Conservation (phyloP, 2,888 invertebrate species). For the Zootermopsis nevadensis region DNA sequence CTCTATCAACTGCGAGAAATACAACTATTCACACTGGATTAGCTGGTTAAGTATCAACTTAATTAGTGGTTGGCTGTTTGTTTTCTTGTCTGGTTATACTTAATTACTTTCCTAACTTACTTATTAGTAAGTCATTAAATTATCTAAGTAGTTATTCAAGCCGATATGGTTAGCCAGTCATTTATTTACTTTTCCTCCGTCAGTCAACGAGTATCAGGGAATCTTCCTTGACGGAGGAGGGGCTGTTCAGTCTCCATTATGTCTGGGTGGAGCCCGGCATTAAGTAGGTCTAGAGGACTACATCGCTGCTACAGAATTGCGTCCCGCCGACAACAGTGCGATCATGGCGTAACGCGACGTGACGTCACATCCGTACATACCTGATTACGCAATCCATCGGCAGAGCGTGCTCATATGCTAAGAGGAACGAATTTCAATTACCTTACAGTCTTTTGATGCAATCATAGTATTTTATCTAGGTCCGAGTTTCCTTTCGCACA, state of each 20-base stretch:
- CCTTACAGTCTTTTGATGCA: conserved; percentile 32
- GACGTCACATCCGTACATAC: conserved; percentile 40
- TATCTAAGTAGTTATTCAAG: too few relatives aligned
- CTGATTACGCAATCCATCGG: conserved; percentile 39
- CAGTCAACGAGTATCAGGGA: too few relatives aligned
- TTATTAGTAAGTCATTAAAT: too few relatives aligned
- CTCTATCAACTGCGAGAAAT: too few relatives aligned
- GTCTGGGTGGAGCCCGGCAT: conserved; percentile 23
- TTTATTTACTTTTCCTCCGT: too few relatives aligned
- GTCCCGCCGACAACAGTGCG: conserved; percentile 24
- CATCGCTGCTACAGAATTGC: conserved; percentile 22
- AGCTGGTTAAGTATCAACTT: too few relatives aligned
- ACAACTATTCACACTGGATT: too few relatives aligned
- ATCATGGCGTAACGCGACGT: conserved; percentile 36
- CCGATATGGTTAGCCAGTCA: too few relatives aligned
- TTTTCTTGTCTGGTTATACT: too few relatives aligned
- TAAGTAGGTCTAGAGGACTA: conserved; percentile 37
- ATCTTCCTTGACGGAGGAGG: neutral
- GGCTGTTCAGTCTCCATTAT: neutral
- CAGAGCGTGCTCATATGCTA: conserved; percentile 40
- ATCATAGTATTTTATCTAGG: conserved; percentile 22
- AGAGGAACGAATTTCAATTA: conserved; percentile 44
- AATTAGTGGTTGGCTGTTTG: too few relatives aligned
- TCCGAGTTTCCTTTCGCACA: conserved; percentile 31
- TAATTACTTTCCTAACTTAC: too few relatives aligned